Base-by-base conservation (phyloP, 2,113 vertebrate genomes). In the Otocyon megalotis region DNA sequence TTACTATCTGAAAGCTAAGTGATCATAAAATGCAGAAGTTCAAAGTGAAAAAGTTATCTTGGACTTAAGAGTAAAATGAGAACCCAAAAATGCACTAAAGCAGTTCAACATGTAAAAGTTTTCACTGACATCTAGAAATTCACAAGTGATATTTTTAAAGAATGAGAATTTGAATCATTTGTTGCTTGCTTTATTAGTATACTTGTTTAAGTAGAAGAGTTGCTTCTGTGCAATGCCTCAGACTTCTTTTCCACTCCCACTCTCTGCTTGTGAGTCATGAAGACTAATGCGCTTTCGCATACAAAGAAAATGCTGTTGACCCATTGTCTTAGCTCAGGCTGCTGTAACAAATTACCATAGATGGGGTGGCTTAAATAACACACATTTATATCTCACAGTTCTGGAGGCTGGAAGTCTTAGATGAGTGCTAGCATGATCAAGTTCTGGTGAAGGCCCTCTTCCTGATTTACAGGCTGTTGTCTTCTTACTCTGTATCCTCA, bases 251-350 rank as follows among this genome's bases (percentile, higher is more conserved):
- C 79, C 71, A 87, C 94, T 96, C 96, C 90, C 72, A 53, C 96
- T 88, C 79, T 77, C 88, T 72, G 71, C 56, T 67, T 79, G 10
- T 97, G 96, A 98, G 93, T 97, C 97, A 96, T 71, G 56, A 80
- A 58, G 85, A 80, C 65, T 74, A 50, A 74, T 0, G n/a, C 30
- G 63, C 88, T 28, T 96, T 82, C 83, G 43, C 58, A 85, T n/a
- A 81, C 93, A 92, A 88, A 95, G 89, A 76, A 56, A 62, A 71
- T 3, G n/a, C 94, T 76, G 74, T 69, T 65, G 95, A 93, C 93
- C 95, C 85, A 48, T 37, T 67, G 87, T 77, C 60, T 72, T 50
- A 58, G 53, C 24, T 81, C 2, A 11, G 71, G 32, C 76, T 88
- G 35, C 58, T 76, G 0, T 69, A 53, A 80, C 76, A 80, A 82